These are phyloP conservation scores for Halichondria panicea DNA, from an alignment of 37 sponge, comb jelly and placozoan genomes.

Conservation along the genomic window DNA sequence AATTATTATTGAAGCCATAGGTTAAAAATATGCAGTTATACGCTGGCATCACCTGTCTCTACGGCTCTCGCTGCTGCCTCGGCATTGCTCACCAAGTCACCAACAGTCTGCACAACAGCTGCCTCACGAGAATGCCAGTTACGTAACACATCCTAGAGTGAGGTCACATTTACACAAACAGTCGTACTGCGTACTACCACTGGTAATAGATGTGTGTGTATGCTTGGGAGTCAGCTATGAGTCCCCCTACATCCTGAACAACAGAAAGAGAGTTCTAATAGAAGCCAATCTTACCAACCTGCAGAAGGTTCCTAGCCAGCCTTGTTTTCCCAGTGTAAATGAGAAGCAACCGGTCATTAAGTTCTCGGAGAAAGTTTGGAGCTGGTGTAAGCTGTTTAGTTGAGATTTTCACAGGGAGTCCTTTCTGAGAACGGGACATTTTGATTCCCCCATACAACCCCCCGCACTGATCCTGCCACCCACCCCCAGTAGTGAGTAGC, in stretches of 20 bases:
- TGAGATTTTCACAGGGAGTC: constrained; percentile 31
- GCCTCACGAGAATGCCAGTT: constrained; percentile 77
- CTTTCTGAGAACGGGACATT: constrained; percentile 54
- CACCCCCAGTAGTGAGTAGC: constrained; percentile 86
- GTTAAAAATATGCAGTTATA: too few species aligned
- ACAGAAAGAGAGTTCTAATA: neutral
- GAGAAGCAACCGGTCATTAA: constrained; percentile 62
- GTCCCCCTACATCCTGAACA: too few species aligned
- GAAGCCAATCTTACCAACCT: constrained; percentile 27
- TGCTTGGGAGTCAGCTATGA: too few species aligned
- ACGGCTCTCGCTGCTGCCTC: constrained; percentile 46
- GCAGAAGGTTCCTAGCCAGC: constrained; percentile 85
- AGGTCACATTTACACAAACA: too few species aligned
- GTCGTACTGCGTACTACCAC: too few species aligned
- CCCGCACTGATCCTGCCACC: constrained; percentile 93
- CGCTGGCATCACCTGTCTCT: constrained; percentile 33
- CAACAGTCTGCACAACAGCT: constrained; percentile 60
- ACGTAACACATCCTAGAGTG: constrained; percentile 72
- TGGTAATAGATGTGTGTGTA: too few species aligned
- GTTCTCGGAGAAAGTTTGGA: constrained; percentile 42
- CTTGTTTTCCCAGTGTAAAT: constrained; percentile 86
- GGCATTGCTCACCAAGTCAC: constrained; percentile 55
- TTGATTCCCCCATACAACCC: constrained; percentile 80
- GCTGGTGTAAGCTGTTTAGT: constrained; percentile 23
- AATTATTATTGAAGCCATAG: too few species aligned